Evolutionary conservation across 1,140 invertebrate species (phyloP).

Genomic region (Hypsibius dujardini): DNA sequence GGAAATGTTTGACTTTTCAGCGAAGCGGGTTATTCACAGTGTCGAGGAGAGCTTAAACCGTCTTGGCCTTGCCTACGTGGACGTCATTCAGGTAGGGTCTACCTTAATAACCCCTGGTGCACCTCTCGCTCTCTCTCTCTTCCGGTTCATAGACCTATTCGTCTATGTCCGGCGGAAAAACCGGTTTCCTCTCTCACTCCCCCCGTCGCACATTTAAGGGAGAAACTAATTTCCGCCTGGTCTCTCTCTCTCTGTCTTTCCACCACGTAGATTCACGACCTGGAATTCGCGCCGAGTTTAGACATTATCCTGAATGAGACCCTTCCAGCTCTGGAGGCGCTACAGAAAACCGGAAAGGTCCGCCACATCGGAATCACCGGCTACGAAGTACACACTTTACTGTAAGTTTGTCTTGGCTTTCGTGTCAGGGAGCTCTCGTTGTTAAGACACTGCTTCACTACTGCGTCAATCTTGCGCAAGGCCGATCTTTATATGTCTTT

Average conservation of each 20-base stretch:
- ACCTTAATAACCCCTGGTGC: too few relatives aligned
- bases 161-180: not conserved
- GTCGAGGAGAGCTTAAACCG: slow-evolving; percentile 56
- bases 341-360: slow-evolving; percentile 55
- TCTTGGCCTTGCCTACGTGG: slow-evolving; percentile 61
- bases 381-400: not conserved
- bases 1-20: slow-evolving; percentile 70
- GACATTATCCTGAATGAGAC: slow-evolving; percentile 67
- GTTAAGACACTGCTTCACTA: too few relatives aligned
- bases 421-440: too few relatives aligned
- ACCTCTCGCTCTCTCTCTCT: not conserved
- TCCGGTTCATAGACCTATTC: not conserved
- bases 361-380: not conserved
- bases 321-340: slow-evolving; percentile 53
- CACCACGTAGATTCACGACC: slow-evolving; percentile 56
- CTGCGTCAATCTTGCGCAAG: slow-evolving; percentile 40
- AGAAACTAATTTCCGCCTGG: too few relatives aligned
- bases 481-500: slow-evolving; percentile 39
- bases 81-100: slow-evolving; percentile 57
- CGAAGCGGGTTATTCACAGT: slow-evolving; percentile 49
- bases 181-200: not conserved
- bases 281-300: slow-evolving; percentile 62
- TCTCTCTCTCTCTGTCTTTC: too few relatives aligned
- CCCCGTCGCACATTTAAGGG: not conserved
- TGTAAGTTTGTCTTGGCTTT: not conserved